Base-by-base conservation (phyloP, 30 jellyfish, hydroid and myxozoan species). In the Turritopsis dohrnii region DNA sequence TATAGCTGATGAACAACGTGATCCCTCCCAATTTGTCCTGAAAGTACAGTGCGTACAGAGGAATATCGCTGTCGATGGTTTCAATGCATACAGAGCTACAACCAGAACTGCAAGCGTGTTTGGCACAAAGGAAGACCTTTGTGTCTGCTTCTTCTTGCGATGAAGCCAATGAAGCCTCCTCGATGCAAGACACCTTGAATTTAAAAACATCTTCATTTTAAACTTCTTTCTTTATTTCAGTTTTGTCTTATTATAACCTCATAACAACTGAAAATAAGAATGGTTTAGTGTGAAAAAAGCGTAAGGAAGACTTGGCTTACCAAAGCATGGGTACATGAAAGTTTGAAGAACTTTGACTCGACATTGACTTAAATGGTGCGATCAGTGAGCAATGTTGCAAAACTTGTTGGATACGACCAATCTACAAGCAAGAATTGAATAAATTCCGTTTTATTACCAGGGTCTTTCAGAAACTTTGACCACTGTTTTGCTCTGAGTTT, bases 401-500 rank as follows among this genome's bases (percentile, higher is more conserved):
- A 75, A 29, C 72, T 29, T 53, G 72, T 71, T 54, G 72, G 72
- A 54, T 54, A n/a, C 21, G 84, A 65, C 84, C 92, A 85, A 54
- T 85, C 92, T 7, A 19, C 66, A 54, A 85, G 19, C 74, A 85
- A 16, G 75, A 85, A 85, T 16, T 77, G 52, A 8, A 54, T 66
- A 54, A 81, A 26, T 8, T 23, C 82, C 9, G 77, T 28, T 54
- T 85, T 75, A 71, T 85, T 76, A 8, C 21, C 29, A 20, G 92
- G 66, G 52, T 75, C 54, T 41, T 53, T 65, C 24, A 85, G 74
- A 77, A 19, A 85, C 54, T 29, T 76, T 65, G 75, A 52, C 27
- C 74, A 85, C 74, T 85, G 92, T 54, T 85, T 85, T 28, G 92
- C 87, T 60, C 31, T 28, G 66, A 52, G 54, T 71, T 85, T 87